A percentile compares a stretch with the other conserved stretches of the same genome.
Conservation (phyloP, 1,140 invertebrate species). For the Orussus abietinus region DNA sequence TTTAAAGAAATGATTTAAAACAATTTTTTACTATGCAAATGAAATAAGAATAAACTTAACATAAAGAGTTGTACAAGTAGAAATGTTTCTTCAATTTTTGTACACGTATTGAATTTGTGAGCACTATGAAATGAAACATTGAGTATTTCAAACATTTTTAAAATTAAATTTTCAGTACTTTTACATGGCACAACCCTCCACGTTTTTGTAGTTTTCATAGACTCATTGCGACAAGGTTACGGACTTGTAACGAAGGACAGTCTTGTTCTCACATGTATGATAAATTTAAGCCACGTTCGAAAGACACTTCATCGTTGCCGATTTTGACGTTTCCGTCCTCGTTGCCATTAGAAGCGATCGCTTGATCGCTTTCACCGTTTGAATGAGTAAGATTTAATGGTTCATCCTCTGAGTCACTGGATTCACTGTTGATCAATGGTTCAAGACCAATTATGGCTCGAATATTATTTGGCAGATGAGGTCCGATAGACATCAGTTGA, state of each 20-base stretch:
- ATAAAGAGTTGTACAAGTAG: too few species aligned
- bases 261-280: conserved; percentile 42
- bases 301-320: conserved; percentile 41
- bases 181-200: too few species aligned
- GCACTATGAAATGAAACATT: too few species aligned
- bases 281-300: conserved; percentile 40
- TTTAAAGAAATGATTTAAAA: too few species aligned
- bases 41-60: too few species aligned
- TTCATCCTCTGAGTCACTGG: conserved; percentile 25
- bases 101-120: too few species aligned
- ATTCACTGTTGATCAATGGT: conserved; percentile 30
- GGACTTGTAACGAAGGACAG: conserved; percentile 28
- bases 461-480: conserved; percentile 64
- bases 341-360: conserved; percentile 12
- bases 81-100: too few species aligned
- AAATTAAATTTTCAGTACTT: neutral
- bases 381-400: conserved; percentile 14
- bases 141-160: too few species aligned
- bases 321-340: conserved; percentile 32
- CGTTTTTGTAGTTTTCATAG: too few species aligned
- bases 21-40: too few species aligned
- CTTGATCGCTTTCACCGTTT: conserved; percentile 3
- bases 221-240: too few species aligned
- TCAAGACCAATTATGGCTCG: conserved; percentile 65
- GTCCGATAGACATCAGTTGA: conserved; percentile 68